Evolutionary conservation across 2,888 invertebrate species (phyloP).

Genomic region (Raillietiella orientalis): DNA sequence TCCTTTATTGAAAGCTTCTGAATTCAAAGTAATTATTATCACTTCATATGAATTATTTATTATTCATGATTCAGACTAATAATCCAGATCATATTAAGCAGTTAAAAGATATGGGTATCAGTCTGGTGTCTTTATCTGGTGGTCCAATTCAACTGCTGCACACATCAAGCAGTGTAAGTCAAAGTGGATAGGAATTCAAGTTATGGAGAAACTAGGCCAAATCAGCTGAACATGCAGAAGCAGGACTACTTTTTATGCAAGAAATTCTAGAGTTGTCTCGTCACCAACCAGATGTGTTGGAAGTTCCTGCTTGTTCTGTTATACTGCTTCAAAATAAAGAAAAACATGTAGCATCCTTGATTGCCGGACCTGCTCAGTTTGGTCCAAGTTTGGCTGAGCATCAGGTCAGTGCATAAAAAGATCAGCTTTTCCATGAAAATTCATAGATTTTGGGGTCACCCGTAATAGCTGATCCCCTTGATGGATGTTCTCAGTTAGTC

Average conservation of each 20-base stretch:
- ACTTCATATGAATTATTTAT: background rate
- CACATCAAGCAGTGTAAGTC: conserved; percentile 32
- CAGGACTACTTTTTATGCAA: conserved; percentile 79
- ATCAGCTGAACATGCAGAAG: conserved; percentile 51
- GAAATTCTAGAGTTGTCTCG: conserved; percentile 75
- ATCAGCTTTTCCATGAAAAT: no score
- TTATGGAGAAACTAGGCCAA: conserved; percentile 26
- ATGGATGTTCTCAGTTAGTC: conserved; percentile 21
- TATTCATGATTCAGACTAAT: conserved; percentile 22
- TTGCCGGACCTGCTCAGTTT: conserved; percentile 72
- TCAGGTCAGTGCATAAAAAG: no score
- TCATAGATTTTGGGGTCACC: conserved; percentile 27
- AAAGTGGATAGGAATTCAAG: background rate
- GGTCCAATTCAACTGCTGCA: conserved; percentile 75
- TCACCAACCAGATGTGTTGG: no score
- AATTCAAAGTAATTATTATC: conserved; percentile 19
- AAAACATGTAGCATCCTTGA: no score
- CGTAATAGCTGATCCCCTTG: conserved; percentile 30
- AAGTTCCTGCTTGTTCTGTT: no score
- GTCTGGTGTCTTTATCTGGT: conserved; percentile 52
- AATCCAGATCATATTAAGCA: conserved; percentile 61
- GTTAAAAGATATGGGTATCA: conserved; percentile 78
- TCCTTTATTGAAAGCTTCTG: no score
- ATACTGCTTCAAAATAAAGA: no score
- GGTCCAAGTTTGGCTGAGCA: no score